Evolutionary conservation across 2,888 invertebrate species (phyloP), one percentile per base, ranked within the genome.

Genomic region (Leptarthrus brevirostris): DNA sequence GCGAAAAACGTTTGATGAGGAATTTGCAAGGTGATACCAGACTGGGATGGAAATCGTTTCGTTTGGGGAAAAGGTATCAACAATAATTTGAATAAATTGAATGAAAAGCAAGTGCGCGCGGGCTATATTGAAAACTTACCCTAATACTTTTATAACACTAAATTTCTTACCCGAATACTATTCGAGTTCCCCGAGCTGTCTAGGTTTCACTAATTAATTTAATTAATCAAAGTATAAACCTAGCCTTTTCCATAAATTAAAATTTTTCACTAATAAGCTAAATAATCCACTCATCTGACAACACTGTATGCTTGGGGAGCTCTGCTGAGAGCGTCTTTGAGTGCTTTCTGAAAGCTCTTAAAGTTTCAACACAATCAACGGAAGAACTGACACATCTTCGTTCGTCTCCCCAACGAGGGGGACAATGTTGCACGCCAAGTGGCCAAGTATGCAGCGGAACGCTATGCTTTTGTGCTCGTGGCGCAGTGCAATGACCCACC

Each of bases 401-500:
- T 3, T 10, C 47, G 49, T 14, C 75, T 74, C 75, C 69, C 54
- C 53, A 72, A 74, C 80, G 77, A 40, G 75, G 75, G 12, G 44
- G 26, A 34, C 47, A 49, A 54, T 53, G 54, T 49, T 72, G 72
- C 40, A 56, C 54, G 44, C 54, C 72, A 26, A 74, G 54, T 26
- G 54, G 34, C 61, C 73, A 64, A 49, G 56, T 75, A 71, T 64
- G 64, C 58, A 49, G 69, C 66, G 69, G 58, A 69, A 58, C 69
- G 64, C 70, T 64, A 56, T 72, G 72, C 76, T 72, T 58, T 71
- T 69, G 77, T 49, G 52, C 20, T 34, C 72, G 71, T 54, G 66
- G 64, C 30, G 76, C 76, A 83, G 85, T 85, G 85, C 85, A 85
- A 81, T 85, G 85, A 85, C 84, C 85, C 83, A 82, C 81, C 84